Evolutionary conservation across 2,797 vertebrate species (phyloP), one percentile per base, ranked within the genome.

Genomic region (Macropodus opercularis): DNA sequence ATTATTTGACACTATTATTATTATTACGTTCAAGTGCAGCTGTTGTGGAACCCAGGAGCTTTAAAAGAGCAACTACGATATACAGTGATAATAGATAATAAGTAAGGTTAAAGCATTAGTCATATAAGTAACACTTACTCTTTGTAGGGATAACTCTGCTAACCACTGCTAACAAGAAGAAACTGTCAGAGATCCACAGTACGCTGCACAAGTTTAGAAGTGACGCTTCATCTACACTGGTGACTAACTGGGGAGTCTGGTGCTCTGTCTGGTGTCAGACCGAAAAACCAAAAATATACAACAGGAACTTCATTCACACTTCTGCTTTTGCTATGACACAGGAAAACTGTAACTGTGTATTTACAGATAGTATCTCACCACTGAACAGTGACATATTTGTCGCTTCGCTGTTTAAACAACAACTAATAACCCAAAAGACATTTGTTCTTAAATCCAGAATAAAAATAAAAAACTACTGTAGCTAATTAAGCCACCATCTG

Each of bases 21-120:
- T n/a, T n/a, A n/a, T n/a, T n/a, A n/a, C n/a, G 48, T 61, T 63
- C 35, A 27, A 60, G 47, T 55, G 47, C 69, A 80, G 69, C 65
- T 81, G 80, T 75, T 69, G 43, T 36, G 27, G 43, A 38, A 57
- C 31, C 2, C 6, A 39, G 8, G 10, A 43, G 9, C 56, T 61
- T 50, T 24, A 52, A 26, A 32, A 36, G 27, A 60, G 23, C 35
- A 34, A 46, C 43, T 71, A 51, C 11, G 7, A 42, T 19, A 56
- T 29, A 47, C 2, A 51, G 26, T 62, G 9, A 26, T 6, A 21
- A 6, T n/a, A 9, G 54, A 46, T 44, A 27, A 24, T 31, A 47
- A 19, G 43, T 23, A 54, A 35, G 63, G 26, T 34, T 52, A 24
- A 11, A 54, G 34, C 38, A 44, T 19, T 43, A 24, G 27, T 18